Conservation (phyloP, 2,888 invertebrate species). For the Drosophila ochracea region DNA sequence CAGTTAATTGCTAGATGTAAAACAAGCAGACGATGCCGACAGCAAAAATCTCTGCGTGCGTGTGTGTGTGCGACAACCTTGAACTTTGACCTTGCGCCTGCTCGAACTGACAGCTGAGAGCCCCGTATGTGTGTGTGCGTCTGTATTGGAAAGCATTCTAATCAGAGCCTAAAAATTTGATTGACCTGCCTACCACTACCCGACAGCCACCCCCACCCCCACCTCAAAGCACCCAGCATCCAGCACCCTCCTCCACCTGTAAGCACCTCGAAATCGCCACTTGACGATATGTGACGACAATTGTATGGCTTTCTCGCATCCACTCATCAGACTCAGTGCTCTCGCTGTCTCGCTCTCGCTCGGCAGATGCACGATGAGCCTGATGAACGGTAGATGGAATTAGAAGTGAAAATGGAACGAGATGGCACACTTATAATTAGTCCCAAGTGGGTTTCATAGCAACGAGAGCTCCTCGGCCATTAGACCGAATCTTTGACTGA, state of each 20-base stretch:
- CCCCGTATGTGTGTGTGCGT: not conserved
- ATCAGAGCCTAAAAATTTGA: constrained; percentile 77
- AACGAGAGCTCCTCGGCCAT: constrained; percentile 60
- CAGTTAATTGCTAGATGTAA: constrained; percentile 29
- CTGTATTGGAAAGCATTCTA: constrained; percentile 51
- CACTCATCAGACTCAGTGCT: not conserved
- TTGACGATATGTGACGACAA: constrained; percentile 65
- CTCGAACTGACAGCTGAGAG: constrained; percentile 18
- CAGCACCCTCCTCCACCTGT: not conserved
- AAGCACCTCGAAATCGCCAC: constrained; percentile 16
- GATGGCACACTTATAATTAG: constrained; percentile 74
- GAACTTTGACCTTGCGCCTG: constrained; percentile 73
- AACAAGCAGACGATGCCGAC: constrained; percentile 9
- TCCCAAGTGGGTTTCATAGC: constrained; percentile 76
- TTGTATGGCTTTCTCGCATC: constrained; percentile 18
- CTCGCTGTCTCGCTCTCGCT: not conserved
- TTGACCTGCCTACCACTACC: constrained; percentile 56
- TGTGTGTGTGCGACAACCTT: constrained; percentile 61
- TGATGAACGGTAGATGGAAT: constrained; percentile 50
- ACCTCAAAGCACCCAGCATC: not conserved
- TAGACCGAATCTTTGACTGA: constrained; percentile 32
- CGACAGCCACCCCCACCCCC: not conserved
- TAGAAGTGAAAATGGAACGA: constrained; percentile 35
- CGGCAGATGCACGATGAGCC: constrained; percentile 19
- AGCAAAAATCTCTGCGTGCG: constrained; percentile 1